These are phyloP conservation scores for Sorex araneus DNA, from an alignment of 2,113 vertebrate genomes.

Conservation along the genomic window DNA sequence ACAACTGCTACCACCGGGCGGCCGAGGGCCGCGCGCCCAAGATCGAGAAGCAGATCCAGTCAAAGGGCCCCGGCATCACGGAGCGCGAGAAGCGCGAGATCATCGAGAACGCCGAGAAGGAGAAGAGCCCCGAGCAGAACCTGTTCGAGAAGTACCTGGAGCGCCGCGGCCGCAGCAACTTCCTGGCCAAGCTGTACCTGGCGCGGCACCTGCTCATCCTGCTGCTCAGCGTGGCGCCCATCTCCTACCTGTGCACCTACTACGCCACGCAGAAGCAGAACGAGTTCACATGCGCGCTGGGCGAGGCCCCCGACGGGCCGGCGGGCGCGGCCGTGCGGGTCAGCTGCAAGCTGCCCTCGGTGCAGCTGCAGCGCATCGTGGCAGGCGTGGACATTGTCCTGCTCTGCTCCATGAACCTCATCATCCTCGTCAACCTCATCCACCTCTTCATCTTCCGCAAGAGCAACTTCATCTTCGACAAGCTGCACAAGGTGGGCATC, in stretches of 20 bases:
- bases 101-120: conserved; percentile 99
- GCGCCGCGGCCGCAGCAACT: conserved; percentile 97
- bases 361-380: conserved; percentile 98
- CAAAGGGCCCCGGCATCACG: conserved; percentile 97
- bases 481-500: conserved; percentile 98
- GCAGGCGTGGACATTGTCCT: conserved; percentile 95
- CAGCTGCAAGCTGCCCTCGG: conserved; percentile 97
- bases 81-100: conserved; percentile 97
- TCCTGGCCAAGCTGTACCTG: conserved; percentile 97
- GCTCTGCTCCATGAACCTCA: conserved; percentile 97
- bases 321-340: conserved; percentile 91
- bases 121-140: conserved; percentile 99
- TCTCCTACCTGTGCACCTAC: conserved; percentile 97
- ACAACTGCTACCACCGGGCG: conserved; percentile 99
- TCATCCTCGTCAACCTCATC: conserved; percentile 96
- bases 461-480: conserved; percentile 99
- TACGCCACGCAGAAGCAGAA: conserved; percentile 98
- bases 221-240: conserved; percentile 97
- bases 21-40: conserved; percentile 98
- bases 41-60: conserved; percentile 99
- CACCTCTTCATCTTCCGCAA: conserved; percentile 99
- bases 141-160: conserved; percentile 99
- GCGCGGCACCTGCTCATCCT: conserved; percentile 97
- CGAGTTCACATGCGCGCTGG: conserved; percentile 97
- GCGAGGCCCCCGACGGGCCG: conserved; percentile 93